phyloP scores from a whole-genome alignment of 1,140 invertebrate species.

The Latrodectus geometricus region DNA sequence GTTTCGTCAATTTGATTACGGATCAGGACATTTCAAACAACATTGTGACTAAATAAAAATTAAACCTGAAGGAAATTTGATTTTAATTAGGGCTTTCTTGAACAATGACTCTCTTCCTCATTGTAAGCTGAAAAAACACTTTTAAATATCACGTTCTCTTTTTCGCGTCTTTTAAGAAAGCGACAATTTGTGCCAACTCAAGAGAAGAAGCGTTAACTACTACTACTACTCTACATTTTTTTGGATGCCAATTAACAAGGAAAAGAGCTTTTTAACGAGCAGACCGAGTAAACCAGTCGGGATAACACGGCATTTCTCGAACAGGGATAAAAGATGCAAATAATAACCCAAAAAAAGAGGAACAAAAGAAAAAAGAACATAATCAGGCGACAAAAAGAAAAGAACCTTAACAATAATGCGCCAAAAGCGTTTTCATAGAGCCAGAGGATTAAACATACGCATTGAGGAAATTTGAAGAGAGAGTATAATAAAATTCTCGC shows the following conservation, averaged over 20 bases:
- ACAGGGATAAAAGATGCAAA: background rate
- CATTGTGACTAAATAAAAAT: background rate
- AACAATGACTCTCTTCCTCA: background rate
- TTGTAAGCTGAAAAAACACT: background rate
- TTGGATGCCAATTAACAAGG: constrained; percentile 45
- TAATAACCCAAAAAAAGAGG: background rate
- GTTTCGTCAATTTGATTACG: no score
- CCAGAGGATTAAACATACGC: constrained; percentile 29
- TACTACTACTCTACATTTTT: constrained; percentile 9
- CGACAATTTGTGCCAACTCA: background rate
- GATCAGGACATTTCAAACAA: no score
- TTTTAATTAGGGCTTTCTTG: background rate
- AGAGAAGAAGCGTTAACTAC: background rate
- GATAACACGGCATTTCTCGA: constrained; percentile 8
- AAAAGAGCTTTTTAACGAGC: constrained; percentile 43
- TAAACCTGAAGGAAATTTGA: background rate
- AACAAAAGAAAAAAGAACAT: background rate
- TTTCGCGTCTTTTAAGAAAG: background rate
- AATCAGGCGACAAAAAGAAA: background rate
- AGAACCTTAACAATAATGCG: background rate
- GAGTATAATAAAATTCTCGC: background rate
- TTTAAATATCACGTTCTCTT: background rate
- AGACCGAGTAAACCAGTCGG: constrained; percentile 1
- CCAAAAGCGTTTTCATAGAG: constrained; percentile 15
- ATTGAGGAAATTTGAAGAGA: background rate